These are phyloP conservation scores for Cantharis flavilabris DNA, from an alignment of 2,888 invertebrate species.

Conservation along the genomic window DNA sequence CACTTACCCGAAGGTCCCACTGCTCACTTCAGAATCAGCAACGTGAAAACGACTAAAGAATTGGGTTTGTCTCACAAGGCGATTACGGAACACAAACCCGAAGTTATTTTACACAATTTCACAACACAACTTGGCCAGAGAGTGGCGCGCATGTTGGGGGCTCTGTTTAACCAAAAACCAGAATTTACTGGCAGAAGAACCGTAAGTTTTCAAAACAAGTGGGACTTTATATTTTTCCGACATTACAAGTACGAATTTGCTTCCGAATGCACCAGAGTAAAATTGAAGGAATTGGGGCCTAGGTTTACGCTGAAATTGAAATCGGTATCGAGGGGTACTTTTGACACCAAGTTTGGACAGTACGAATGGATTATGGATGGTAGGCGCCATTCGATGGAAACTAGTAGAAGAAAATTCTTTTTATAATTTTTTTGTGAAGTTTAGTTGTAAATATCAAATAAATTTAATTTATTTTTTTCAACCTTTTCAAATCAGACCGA, in stretches of 20 bases:
- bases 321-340: slow-evolving; percentile 95
- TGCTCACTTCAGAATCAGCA: slow-evolving; percentile 92
- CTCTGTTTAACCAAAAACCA: slow-evolving; percentile 94
- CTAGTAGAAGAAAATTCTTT: slow-evolving; percentile 89
- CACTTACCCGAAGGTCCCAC: slow-evolving; percentile 98
- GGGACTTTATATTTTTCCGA: slow-evolving; percentile 98
- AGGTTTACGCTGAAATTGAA: slow-evolving; percentile 91
- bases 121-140: slow-evolving; percentile 90
- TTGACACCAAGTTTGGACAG: slow-evolving; percentile 95
- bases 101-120: slow-evolving; percentile 95
- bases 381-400: slow-evolving; percentile 91
- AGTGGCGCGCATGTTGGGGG: slow-evolving; percentile 89
- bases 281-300: slow-evolving; percentile 92
- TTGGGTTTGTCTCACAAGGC: slow-evolving; percentile 78
- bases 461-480: not conserved
- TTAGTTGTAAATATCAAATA: not conserved
- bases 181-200: slow-evolving; percentile 92
- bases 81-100: slow-evolving; percentile 87
- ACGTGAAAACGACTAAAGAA: slow-evolving; percentile 87
- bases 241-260: slow-evolving; percentile 82
- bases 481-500: not conserved
- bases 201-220: slow-evolving; percentile 98
- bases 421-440: slow-evolving; percentile 60
- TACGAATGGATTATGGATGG: slow-evolving; percentile 95
- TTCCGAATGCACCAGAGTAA: slow-evolving; percentile 72